A percentile compares a stretch with the other conserved stretches of the same genome.
Conservation (phyloP, 1,140 invertebrate genomes). For the Dinothrombium tinctorium region DNA sequence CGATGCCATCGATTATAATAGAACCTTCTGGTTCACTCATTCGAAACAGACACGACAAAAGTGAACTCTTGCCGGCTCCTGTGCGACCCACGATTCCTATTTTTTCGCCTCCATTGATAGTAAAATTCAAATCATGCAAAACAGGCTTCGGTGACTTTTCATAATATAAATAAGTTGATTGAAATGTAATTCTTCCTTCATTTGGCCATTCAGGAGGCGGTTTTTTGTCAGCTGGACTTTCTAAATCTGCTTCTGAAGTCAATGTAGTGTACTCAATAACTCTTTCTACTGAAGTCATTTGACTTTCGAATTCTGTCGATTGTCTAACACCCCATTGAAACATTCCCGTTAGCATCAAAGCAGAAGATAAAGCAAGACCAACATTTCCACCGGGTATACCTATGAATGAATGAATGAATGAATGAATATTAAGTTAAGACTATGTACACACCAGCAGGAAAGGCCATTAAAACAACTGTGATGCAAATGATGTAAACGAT, state of each 20-base stretch:
- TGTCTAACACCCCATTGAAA: conserved; percentile 61
- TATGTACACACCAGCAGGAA: neutral
- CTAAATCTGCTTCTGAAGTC: conserved; percentile 31
- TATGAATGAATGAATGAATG: neutral
- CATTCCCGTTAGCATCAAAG: conserved; percentile 21
- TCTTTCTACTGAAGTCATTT: conserved; percentile 61
- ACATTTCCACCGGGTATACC: conserved; percentile 1
- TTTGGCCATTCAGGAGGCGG: conserved; percentile 34
- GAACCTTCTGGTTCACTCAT: conserved; percentile 39
- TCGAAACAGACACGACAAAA: conserved; percentile 56
- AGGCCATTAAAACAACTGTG: conserved; percentile 6
- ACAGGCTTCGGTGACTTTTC: conserved; percentile 31
- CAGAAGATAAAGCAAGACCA: conserved; percentile 2
- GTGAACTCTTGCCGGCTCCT: conserved; percentile 72
- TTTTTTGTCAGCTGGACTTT: conserved; percentile 16
- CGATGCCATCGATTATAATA: conserved; percentile 20
- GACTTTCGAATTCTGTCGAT: conserved; percentile 49
- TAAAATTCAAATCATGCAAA: conserved; percentile 17
- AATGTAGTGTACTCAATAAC: conserved; percentile 50
- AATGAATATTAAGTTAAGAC: too few species aligned
- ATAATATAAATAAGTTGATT: conserved; percentile 38
- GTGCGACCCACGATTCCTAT: conserved; percentile 62
- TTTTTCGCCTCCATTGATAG: conserved; percentile 27
- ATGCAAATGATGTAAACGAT: conserved; percentile 34
- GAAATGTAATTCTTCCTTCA: conserved; percentile 36